Evolutionary conservation across 64 coral and sea anemone genomes (phyloP).

Genomic region (Pachyseris speciosa): DNA sequence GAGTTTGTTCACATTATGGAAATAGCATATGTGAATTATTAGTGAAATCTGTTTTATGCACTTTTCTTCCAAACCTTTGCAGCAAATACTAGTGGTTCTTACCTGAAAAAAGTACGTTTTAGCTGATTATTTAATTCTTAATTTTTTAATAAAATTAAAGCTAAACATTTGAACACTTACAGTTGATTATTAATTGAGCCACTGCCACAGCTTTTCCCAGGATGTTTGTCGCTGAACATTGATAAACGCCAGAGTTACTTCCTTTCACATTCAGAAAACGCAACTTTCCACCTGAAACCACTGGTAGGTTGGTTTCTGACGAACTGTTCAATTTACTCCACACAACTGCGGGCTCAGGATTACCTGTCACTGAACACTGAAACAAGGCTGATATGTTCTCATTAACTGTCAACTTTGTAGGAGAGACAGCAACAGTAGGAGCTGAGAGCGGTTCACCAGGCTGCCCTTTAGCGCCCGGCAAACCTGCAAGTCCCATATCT

Average conservation of each 20-base stretch:
- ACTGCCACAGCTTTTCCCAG: not conserved
- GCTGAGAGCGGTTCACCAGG: constrained; percentile 8
- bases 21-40: no score
- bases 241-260: constrained; percentile 20
- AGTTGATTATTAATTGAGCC: not conserved
- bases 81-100: no score
- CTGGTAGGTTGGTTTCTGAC: not conserved
- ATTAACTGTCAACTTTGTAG: constrained; percentile 21
- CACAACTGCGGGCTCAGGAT: constrained; percentile 53
- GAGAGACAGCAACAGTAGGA: constrained; percentile 39
- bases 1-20: no score
- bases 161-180: not conserved
- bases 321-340: constrained; percentile 61
- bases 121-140: no score
- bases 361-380: constrained; percentile 42
- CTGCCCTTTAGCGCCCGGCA: constrained; percentile 39
- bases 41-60: no score
- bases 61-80: no score
- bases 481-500: constrained; percentile 20
- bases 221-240: constrained; percentile 46
- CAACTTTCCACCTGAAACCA: constrained; percentile 15
- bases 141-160: no score
- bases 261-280: constrained; percentile 15
- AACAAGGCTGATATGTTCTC: constrained; percentile 14
- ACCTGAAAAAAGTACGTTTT: no score